phyloP scores from a whole-genome alignment of 1,140 invertebrate genomes.

The Lordiphosa mommai region DNA sequence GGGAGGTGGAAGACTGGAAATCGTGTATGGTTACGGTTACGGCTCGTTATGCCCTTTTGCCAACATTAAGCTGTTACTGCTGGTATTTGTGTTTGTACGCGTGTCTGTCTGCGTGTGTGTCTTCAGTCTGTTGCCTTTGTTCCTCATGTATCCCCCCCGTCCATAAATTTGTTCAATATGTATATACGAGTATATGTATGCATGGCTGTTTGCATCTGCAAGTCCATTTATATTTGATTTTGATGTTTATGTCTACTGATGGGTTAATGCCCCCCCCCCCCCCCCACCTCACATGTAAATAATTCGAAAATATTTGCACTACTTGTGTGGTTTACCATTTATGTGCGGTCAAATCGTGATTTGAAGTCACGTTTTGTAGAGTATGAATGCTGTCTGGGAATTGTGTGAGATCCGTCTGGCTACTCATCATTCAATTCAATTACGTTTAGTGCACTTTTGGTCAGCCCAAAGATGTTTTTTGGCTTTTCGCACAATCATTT shows the following conservation, averaged over 20 bases:
- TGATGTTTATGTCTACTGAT: slow-evolving; percentile 66
- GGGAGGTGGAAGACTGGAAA: slow-evolving; percentile 19
- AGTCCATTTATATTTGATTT: slow-evolving; percentile 76
- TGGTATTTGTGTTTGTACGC: slow-evolving; percentile 5
- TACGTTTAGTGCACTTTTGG: slow-evolving; percentile 42
- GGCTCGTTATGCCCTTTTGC: slow-evolving; percentile 70
- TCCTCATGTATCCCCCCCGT: slow-evolving; percentile 33
- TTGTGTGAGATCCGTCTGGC: neutral
- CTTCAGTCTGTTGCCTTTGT: slow-evolving; percentile 51
- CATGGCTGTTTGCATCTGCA: slow-evolving; percentile 22
- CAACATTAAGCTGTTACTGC: slow-evolving; percentile 51
- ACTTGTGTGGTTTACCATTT: slow-evolving; percentile 56
- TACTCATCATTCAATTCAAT: slow-evolving; percentile 57
- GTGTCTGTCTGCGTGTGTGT: slow-evolving; percentile 26
- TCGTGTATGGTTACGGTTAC: slow-evolving; percentile 73
- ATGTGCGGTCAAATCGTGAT: slow-evolving; percentile 60
- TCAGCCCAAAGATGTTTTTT: slow-evolving; percentile 15
- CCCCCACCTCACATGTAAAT: slow-evolving; percentile 30
- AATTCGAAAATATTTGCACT: slow-evolving; percentile 56
- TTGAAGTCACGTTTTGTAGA: slow-evolving; percentile 29
- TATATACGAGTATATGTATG: slow-evolving; percentile 16
- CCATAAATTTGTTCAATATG: slow-evolving; percentile 8
- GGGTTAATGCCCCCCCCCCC: slow-evolving; percentile 28
- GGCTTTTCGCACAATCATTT: slow-evolving; percentile 48
- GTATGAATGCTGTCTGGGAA: neutral